Percentiles rank a stretch among this genome's conserved stretches.
Conservation (phyloP, 2,113 vertebrate genomes). For the Oxyura jamaicensis region DNA sequence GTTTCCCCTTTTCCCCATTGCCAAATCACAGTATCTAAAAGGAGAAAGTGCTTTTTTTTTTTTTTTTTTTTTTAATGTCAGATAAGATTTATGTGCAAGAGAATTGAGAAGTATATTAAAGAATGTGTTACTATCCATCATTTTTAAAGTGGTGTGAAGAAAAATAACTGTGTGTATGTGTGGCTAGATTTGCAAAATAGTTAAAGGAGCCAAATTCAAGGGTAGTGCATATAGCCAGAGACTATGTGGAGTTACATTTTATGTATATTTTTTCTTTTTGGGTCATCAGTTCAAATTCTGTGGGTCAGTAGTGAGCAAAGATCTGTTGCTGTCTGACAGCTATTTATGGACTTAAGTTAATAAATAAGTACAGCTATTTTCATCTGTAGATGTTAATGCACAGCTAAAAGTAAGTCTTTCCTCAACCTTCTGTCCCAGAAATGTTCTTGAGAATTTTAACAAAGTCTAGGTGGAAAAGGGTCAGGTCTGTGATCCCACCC, state of each 20-base stretch:
- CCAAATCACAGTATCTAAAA: neutral
- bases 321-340: neutral
- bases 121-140: constrained; percentile 18
- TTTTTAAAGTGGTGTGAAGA: constrained; percentile 38
- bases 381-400: neutral
- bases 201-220: constrained; percentile 9
- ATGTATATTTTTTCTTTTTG: neutral
- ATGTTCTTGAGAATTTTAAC: neutral
- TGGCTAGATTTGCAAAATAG: constrained; percentile 12
- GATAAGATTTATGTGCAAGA: constrained; percentile 38
- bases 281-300: neutral
- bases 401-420: neutral
- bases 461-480: neutral
- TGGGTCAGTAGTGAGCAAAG: neutral
- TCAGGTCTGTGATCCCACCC: neutral
- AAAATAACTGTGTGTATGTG: neutral
- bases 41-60: neutral
- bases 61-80: neutral
- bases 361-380: neutral
- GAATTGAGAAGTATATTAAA: constrained; percentile 35
- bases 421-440: neutral
- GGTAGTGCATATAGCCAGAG: neutral
- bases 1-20: neutral
- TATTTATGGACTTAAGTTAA: neutral
- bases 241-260: neutral